Percentiles rank a stretch among this genome's conserved stretches.
These are phyloP conservation scores for Colostygia pectinataria DNA, from an alignment of 2,888 invertebrate genomes.

Conservation along the genomic window DNA sequence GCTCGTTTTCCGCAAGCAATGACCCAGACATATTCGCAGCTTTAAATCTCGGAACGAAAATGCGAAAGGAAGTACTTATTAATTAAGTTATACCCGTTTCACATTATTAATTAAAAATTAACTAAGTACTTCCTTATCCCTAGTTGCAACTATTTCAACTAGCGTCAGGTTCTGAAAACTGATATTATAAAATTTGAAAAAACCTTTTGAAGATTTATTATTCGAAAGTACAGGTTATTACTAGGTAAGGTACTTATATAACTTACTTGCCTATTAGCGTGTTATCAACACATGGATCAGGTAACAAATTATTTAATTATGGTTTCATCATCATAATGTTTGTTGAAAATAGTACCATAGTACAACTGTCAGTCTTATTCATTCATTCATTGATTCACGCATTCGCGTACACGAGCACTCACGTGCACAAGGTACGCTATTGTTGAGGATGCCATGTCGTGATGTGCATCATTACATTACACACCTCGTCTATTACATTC, in stretches of 20 bases:
- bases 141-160: neutral
- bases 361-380: conserved; percentile 6
- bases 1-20: neutral
- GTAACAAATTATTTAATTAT: no score
- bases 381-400: conserved; percentile 17
- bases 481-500: conserved; percentile 33
- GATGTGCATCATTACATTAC: conserved; percentile 49
- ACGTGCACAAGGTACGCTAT: conserved; percentile 18
- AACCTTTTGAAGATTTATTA: no score
- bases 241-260: no score
- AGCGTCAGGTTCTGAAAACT: neutral
- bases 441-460: conserved; percentile 38
- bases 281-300: no score
- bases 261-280: no score
- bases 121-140: neutral
- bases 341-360: neutral
- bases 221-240: no score
- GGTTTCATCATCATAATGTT: neutral
- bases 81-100: neutral
- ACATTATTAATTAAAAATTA: neutral
- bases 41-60: neutral
- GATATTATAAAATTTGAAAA: no score
- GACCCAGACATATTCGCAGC: neutral
- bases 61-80: no score
- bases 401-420: conserved; percentile 6